phyloP scores from a whole-genome alignment of 1,140 invertebrate species.

The Kradibia gibbosae region DNA sequence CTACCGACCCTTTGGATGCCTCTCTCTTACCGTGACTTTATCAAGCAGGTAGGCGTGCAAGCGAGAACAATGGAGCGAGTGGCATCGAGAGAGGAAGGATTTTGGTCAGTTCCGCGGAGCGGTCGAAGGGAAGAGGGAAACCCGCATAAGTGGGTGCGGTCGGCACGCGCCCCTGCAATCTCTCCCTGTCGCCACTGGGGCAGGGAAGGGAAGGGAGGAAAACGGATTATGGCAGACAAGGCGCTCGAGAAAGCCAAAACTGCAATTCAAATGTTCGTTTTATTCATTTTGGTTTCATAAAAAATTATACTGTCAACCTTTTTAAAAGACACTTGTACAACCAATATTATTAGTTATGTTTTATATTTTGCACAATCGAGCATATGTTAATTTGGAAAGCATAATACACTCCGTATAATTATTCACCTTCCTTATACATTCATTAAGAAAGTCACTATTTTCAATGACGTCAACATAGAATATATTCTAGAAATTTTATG shows the following conservation, averaged over 20 bases:
- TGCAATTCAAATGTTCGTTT: not conserved
- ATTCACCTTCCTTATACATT: too few species aligned
- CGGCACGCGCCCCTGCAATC: not conserved
- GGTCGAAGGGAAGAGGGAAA: too few species aligned
- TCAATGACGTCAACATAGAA: too few species aligned
- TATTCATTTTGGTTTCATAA: not conserved
- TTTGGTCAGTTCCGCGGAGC: too few species aligned
- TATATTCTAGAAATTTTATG: too few species aligned
- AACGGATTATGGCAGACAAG: not conserved
- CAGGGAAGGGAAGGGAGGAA: too few species aligned
- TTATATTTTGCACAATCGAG: not conserved
- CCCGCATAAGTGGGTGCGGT: not conserved
- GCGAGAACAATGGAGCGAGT: too few species aligned
- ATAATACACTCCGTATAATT: not conserved
- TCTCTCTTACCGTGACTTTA: constrained; percentile 67
- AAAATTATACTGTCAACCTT: not conserved
- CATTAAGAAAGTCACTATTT: too few species aligned
- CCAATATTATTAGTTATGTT: not conserved
- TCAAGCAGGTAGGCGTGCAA: constrained; percentile 67
- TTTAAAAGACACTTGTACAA: not conserved
- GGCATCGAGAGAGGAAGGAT: too few species aligned
- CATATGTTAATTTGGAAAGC: not conserved
- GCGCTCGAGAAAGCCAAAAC: not conserved
- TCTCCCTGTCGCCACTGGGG: not conserved
- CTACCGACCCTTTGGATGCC: constrained; percentile 69